Conservation (phyloP, 2,113 vertebrate species). For the Trematocara nigrifrons region DNA sequence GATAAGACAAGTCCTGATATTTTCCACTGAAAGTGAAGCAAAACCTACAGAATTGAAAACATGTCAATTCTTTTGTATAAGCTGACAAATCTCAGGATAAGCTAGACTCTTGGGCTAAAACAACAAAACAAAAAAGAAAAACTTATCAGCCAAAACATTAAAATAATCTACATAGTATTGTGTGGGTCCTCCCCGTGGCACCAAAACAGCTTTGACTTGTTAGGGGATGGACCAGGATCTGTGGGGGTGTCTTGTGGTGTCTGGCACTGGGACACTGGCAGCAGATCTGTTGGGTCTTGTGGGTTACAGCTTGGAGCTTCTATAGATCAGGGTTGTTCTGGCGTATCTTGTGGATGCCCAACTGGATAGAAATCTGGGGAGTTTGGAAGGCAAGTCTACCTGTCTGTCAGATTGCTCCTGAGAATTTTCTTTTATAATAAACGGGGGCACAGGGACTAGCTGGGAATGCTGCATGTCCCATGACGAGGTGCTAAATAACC, state of each 20-base stretch:
- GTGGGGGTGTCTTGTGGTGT: background rate
- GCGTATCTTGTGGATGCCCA: background rate
- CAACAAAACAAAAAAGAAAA: background rate
- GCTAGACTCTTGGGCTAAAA: background rate
- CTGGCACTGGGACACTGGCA: background rate
- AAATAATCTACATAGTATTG: background rate
- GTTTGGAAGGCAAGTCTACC: background rate
- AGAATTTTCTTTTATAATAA: background rate
- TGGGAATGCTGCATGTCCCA: background rate
- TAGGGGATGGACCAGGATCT: background rate
- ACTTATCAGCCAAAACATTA: background rate
- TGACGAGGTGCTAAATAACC: background rate
- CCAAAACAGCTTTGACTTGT: background rate
- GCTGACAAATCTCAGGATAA: fast-evolving
- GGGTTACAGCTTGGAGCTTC: background rate
- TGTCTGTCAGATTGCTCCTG: background rate
- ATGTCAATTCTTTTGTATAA: background rate
- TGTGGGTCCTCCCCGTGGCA: background rate
- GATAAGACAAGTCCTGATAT: background rate
- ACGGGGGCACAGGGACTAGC: background rate
- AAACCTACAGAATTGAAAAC: background rate
- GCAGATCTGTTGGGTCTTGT: background rate
- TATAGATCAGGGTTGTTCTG: background rate
- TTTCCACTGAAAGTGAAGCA: background rate
- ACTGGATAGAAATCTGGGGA: background rate